Percentiles rank a stretch among this genome's conserved stretches.
These are phyloP conservation scores for Micromys minutus DNA, from an alignment of 2,113 vertebrate genomes.

Conservation along the genomic window DNA sequence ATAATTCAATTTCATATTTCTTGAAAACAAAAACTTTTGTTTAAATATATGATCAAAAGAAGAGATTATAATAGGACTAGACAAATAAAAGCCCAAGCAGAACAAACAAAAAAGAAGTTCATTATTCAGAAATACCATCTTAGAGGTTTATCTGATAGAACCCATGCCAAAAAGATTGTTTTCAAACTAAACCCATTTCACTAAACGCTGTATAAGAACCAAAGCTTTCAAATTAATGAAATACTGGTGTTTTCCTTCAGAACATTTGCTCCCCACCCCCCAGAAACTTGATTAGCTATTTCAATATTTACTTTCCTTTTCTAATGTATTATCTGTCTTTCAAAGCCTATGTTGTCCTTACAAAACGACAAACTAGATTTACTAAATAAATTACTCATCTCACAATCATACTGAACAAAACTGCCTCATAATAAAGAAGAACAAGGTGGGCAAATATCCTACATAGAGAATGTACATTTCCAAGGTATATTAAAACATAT, in stretches of 20 bases:
- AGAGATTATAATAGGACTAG: background rate
- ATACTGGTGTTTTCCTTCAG: conserved; percentile 16
- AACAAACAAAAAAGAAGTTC: background rate
- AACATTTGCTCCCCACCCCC: background rate
- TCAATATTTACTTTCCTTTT: conserved; percentile 24
- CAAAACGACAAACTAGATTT: background rate
- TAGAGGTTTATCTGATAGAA: background rate
- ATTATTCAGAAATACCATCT: conserved; percentile 9
- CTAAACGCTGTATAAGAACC: conserved; percentile 7
- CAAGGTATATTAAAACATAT: background rate
- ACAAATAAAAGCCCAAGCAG: background rate
- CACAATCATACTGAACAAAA: background rate
- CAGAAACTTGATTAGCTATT: background rate
- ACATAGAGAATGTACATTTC: background rate
- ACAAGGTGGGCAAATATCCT: background rate
- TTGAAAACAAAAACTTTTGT: background rate
- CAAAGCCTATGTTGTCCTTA: background rate
- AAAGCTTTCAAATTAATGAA: conserved; percentile 54
- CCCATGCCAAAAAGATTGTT: background rate
- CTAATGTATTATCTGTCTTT: background rate
- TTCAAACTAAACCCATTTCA: conserved; percentile 7
- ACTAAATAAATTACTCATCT: background rate
- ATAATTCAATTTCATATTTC: background rate
- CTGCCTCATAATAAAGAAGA: background rate
- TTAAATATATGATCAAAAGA: background rate